Evolutionary conservation across 2,797 vertebrate species (phyloP).

Genomic region (Tolypeutes matacus): DNA sequence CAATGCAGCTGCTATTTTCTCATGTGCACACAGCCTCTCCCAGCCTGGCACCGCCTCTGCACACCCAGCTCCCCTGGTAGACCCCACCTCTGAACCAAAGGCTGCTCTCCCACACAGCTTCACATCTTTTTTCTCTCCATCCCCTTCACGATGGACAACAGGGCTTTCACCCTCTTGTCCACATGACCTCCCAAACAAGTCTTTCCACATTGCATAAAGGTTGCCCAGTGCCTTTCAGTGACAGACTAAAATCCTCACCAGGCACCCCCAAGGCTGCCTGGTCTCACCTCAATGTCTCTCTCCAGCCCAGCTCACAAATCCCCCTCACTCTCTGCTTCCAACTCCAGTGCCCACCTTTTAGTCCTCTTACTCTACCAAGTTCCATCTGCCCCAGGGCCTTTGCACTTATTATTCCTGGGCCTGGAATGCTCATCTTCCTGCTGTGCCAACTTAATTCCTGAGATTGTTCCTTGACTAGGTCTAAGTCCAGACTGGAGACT

Average conservation of each 20-base stretch:
- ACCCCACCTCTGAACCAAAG: neutral
- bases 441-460: neutral
- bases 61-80: neutral
- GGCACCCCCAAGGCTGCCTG: fast-evolving
- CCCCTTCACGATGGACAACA: neutral
- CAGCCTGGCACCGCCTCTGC: fast-evolving
- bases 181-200: fast-evolving
- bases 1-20: too few relatives aligned
- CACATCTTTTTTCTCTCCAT: neutral
- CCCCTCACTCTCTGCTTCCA: neutral
- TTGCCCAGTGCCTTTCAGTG: neutral
- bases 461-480: neutral
- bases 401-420: neutral
- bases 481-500: neutral
- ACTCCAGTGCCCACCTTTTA: neutral
- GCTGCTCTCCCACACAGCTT: neutral
- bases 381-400: neutral
- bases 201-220: fast-evolving
- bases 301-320: neutral
- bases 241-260: neutral
- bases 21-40: fast-evolving
- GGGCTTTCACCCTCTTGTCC: too few relatives aligned
- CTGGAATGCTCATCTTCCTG: neutral
- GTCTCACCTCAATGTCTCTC: too few relatives aligned
- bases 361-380: neutral